phyloP scores from a whole-genome alignment of 2,113 vertebrate species.

The Onychostoma macrolepis region DNA sequence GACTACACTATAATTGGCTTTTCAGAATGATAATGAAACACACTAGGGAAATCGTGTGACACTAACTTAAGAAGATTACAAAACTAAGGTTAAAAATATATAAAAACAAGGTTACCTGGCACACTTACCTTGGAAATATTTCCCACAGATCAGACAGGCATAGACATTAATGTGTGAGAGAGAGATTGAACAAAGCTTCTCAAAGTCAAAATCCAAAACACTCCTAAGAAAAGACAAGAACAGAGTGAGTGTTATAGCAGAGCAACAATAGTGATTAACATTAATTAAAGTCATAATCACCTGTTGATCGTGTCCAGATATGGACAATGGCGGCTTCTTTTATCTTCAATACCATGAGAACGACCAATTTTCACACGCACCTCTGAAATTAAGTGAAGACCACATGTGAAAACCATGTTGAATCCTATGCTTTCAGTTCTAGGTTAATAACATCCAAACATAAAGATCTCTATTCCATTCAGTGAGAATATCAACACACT shows the following conservation, averaged over 20 bases:
- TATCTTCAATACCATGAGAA: slow-evolving; percentile 78
- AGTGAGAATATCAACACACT: neutral
- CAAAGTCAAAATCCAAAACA: slow-evolving; percentile 95
- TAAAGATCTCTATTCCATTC: neutral
- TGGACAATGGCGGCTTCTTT: slow-evolving; percentile 92
- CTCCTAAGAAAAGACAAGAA: slow-evolving; percentile 77
- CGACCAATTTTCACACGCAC: slow-evolving; percentile 67
- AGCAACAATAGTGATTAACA: neutral
- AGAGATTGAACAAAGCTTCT: slow-evolving; percentile 96
- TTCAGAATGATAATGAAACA: neutral
- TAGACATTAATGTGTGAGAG: slow-evolving; percentile 96
- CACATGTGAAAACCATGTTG: neutral
- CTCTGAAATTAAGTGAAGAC: slow-evolving; percentile 28
- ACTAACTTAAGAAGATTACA: neutral
- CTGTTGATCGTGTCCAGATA: slow-evolving; percentile 97
- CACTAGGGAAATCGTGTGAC: neutral
- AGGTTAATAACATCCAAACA: neutral
- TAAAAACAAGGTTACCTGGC: neutral
- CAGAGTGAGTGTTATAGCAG: neutral
- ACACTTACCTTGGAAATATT: slow-evolving; percentile 93
- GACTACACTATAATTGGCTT: neutral
- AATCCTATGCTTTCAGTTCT: neutral
- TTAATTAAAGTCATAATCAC: slow-evolving; percentile 55
- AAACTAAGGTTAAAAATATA: neutral
- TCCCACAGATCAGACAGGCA: slow-evolving; percentile 94